phyloP scores from a whole-genome alignment of 2,888 invertebrate species.

The Chydorus sphaericus region DNA sequence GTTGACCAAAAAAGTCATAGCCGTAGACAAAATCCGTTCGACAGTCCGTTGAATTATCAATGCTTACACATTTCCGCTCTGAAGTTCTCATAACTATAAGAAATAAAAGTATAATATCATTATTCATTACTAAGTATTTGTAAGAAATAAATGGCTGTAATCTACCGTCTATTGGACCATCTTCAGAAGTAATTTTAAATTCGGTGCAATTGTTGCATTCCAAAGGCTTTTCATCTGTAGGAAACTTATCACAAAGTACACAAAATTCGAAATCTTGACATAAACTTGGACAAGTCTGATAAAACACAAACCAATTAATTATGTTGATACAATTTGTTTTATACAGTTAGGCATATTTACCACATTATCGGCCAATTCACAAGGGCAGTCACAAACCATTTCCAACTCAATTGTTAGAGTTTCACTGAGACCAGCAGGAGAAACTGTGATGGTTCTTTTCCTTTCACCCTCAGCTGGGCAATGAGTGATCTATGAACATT shows the following conservation, averaged over 20 bases:
- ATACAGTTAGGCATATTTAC: not conserved
- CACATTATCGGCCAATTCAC: not conserved
- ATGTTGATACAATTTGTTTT: not conserved
- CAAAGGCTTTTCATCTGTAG: not conserved
- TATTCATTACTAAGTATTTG: no score
- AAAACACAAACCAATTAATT: not conserved
- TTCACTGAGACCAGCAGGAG: slow-evolving; percentile 2
- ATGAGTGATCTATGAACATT: not conserved
- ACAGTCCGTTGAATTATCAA: not conserved
- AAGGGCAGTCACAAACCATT: slow-evolving; percentile 1
- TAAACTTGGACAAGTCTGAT: not conserved
- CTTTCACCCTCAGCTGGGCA: not conserved
- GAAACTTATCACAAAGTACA: not conserved
- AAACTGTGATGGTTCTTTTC: slow-evolving; percentile 1
- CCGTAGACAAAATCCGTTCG: not conserved
- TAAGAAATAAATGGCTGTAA: no score
- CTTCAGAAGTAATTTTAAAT: no score
- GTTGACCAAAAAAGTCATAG: not conserved
- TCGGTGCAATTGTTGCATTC: not conserved
- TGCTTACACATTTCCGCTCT: not conserved
- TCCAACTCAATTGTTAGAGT: not conserved
- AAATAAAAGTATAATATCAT: no score
- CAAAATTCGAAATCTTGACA: not conserved
- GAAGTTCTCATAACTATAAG: no score
- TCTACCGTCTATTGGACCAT: no score